phyloP scores from a whole-genome alignment of 2,888 invertebrate species.

The Mellilla xanthometata region DNA sequence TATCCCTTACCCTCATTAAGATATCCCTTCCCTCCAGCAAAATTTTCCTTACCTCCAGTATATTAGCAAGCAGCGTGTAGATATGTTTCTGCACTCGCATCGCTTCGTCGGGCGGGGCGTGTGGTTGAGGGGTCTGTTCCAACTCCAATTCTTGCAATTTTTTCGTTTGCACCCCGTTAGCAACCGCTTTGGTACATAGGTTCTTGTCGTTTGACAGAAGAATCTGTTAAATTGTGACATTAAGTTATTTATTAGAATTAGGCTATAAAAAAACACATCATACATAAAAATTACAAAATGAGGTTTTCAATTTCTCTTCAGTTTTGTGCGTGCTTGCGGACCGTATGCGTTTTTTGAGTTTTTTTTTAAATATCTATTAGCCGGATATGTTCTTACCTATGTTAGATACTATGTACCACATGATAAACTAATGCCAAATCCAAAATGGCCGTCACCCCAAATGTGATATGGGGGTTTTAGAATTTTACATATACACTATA shows the following conservation, averaged over 20 bases:
- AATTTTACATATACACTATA: no score
- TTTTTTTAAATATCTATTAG: no score
- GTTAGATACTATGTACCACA: no score
- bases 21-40: background rate
- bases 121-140: slow-evolving; percentile 31
- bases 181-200: slow-evolving; percentile 79
- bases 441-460: no score
- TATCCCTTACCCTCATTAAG: background rate
- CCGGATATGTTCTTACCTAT: no score
- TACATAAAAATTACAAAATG: no score
- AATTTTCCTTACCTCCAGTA: slow-evolving; percentile 37
- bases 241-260: background rate
- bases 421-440: no score
- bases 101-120: slow-evolving; percentile 16
- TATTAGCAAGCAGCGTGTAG: slow-evolving; percentile 47
- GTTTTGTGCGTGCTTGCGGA: no score
- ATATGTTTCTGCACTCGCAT: slow-evolving; percentile 38
- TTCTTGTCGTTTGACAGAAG: slow-evolving; percentile 83
- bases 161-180: slow-evolving; percentile 69
- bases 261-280: background rate
- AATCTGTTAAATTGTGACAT: slow-evolving; percentile 55
- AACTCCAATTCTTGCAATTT: slow-evolving; percentile 42
- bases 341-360: no score
- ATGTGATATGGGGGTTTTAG: no score
- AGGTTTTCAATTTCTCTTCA: no score